phyloP scores from a whole-genome alignment of 1,140 invertebrate species.

The Pinna nobilis region DNA sequence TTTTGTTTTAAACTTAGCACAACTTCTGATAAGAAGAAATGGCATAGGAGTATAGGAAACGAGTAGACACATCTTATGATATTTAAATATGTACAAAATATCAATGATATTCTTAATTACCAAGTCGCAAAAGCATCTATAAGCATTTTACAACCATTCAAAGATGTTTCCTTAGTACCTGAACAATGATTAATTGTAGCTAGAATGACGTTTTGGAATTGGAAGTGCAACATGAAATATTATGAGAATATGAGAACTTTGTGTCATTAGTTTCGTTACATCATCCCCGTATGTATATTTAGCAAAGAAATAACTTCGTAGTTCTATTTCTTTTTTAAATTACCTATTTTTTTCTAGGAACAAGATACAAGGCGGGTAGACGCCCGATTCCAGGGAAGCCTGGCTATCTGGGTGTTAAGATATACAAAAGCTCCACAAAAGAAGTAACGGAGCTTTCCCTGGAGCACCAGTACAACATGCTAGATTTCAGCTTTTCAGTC shows the following conservation, averaged over 20 bases:
- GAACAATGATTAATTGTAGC: no score
- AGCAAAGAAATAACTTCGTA: not conserved
- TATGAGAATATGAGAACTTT: not conserved
- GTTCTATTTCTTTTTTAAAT: not conserved
- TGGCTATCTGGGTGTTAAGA: conserved; percentile 29
- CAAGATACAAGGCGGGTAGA: not conserved
- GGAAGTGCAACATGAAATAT: no score
- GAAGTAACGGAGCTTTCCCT: not conserved
- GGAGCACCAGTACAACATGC: not conserved
- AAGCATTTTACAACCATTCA: no score
- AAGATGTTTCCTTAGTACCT: no score
- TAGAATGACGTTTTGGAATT: no score
- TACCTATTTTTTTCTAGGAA: not conserved
- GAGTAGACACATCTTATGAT: no score
- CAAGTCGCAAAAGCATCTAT: no score
- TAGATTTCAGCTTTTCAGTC: not conserved
- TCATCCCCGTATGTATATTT: not conserved
- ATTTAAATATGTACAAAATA: no score
- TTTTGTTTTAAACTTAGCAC: no score
- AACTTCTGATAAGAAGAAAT: no score
- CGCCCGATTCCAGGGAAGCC: conserved; percentile 16
- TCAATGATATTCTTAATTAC: no score
- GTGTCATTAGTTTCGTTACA: not conserved
- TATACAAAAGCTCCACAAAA: not conserved
- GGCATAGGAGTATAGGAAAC: no score